Percentiles rank a stretch among this genome's conserved stretches.
phyloP scores from a whole-genome alignment of 2,888 invertebrate species.

The Dorcus parallelipipedus region DNA sequence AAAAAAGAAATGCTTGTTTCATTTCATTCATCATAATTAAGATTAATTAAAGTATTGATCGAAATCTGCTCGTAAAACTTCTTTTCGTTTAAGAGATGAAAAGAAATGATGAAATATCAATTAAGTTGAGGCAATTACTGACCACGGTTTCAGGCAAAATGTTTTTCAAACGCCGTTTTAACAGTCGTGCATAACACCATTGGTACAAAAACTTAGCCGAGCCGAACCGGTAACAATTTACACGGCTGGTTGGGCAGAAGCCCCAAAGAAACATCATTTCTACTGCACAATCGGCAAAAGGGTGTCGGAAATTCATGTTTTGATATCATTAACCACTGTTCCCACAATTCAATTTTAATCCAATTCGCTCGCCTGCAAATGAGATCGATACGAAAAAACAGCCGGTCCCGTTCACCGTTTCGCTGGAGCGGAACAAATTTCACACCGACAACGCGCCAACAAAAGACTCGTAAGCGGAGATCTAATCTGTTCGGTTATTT shows the following conservation, averaged over 20 bases:
- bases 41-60: background rate
- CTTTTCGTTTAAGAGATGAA: too few relatives aligned
- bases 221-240: too few relatives aligned
- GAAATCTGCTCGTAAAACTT: too few relatives aligned
- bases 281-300: constrained; percentile 1
- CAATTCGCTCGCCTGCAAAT: constrained; percentile 25
- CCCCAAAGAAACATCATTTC: background rate
- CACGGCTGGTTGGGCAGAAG: constrained; percentile 8
- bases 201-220: too few relatives aligned
- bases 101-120: too few relatives aligned
- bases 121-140: too few relatives aligned
- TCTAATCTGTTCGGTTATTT: too few relatives aligned
- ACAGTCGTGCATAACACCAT: too few relatives aligned
- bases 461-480: too few relatives aligned
- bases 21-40: background rate
- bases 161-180: too few relatives aligned
- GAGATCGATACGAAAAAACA: constrained; percentile 24
- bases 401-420: constrained; percentile 21
- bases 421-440: constrained; percentile 23
- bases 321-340: constrained; percentile 25
- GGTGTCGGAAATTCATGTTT: constrained; percentile 18
- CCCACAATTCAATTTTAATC: constrained; percentile 27
- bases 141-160: too few relatives aligned
- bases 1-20: too few relatives aligned
- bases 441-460: background rate